Conservation (phyloP, 2,797 vertebrate genomes). For the Argentina silus region DNA sequence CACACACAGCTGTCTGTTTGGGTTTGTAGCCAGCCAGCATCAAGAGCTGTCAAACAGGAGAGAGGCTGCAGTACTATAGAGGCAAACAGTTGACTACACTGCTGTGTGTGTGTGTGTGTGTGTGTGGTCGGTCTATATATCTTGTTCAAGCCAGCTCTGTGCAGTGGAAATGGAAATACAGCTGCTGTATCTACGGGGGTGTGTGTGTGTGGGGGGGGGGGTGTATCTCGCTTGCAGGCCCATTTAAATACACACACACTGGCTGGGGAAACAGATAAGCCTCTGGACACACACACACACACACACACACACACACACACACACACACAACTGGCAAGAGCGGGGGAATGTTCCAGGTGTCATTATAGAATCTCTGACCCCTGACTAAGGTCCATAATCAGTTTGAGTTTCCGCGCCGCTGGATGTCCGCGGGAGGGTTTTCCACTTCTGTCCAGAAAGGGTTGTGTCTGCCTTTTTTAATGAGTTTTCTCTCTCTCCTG, state of each 20-base stretch:
- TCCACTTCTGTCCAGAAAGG: constrained; percentile 65
- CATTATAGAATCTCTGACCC: constrained; percentile 65
- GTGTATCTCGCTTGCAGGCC: constrained; percentile 21
- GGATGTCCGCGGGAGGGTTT: constrained; percentile 62
- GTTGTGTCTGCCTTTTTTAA: constrained; percentile 67
- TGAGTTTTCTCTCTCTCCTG: constrained; percentile 62
- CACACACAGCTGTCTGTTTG: background rate
- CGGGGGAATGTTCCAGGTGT: constrained; percentile 63
- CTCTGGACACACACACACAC: constrained; percentile 2
- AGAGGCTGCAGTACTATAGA: constrained; percentile 14
- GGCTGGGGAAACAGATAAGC: constrained; percentile 38
- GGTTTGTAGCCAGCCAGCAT: background rate
- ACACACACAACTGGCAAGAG: constrained; percentile 11
- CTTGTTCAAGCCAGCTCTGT: constrained; percentile 7
- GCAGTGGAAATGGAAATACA: constrained; percentile 26
- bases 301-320: constrained; percentile 25
- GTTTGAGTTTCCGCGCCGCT: constrained; percentile 45
- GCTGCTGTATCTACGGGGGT: background rate
- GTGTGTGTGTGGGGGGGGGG: no score
- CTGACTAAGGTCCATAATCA: constrained; percentile 53
- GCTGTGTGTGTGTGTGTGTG: constrained; percentile 1
- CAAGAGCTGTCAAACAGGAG: background rate
- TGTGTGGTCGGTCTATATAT: constrained; percentile 5
- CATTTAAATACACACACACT: constrained; percentile 28
- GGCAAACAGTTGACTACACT: background rate